Percentiles rank a stretch among this genome's conserved stretches.
Conservation (phyloP, 2,113 vertebrate species). For the Candoia aspera region DNA sequence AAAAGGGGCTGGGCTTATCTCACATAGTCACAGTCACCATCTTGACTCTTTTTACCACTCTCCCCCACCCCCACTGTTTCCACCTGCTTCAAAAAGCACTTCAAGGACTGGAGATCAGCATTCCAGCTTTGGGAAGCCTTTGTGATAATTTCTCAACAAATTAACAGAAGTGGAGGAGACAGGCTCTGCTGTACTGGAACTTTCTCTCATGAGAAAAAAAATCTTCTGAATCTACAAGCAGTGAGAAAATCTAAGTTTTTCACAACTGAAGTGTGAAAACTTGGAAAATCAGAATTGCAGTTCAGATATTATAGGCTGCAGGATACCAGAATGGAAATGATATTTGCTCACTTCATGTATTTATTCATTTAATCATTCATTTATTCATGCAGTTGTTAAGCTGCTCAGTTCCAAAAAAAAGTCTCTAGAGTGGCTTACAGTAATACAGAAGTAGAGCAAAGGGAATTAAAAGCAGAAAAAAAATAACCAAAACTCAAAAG, state of each 20-base stretch:
- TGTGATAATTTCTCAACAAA: background rate
- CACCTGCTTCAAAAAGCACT: background rate
- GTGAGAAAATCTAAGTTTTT: background rate
- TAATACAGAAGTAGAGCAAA: background rate
- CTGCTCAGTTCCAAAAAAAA: background rate
- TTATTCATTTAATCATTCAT: background rate
- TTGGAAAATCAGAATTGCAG: background rate
- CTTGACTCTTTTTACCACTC: background rate
- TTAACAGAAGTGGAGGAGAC: background rate
- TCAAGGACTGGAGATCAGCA: background rate
- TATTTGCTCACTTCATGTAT: background rate
- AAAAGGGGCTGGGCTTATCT: background rate
- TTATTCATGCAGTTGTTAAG: background rate
- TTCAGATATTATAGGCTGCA: background rate
- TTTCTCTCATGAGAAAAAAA: background rate
- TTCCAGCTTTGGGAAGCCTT: background rate
- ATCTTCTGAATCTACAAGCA: background rate
- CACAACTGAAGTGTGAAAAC: background rate
- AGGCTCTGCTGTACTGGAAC: background rate
- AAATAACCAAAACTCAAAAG: too few species aligned
- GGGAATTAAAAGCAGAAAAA: too few species aligned
- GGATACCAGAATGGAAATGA: background rate
- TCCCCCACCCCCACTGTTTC: background rate
- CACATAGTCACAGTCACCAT: background rate
- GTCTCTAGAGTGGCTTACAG: background rate